Conservation (phyloP, 2,113 vertebrate species). For the Haemorhous mexicanus region DNA sequence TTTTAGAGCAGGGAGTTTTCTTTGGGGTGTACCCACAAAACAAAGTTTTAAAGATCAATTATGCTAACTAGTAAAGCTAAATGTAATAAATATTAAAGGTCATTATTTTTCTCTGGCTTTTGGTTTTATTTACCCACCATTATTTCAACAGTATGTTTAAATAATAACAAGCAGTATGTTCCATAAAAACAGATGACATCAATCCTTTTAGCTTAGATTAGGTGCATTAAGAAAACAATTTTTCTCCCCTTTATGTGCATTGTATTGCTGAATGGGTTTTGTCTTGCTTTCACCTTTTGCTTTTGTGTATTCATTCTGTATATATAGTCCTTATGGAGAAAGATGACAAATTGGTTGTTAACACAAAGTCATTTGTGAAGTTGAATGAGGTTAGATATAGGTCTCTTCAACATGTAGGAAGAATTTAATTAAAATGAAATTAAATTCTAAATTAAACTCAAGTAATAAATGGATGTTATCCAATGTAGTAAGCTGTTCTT, state of each 20-base stretch:
- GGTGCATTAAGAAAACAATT: not conserved
- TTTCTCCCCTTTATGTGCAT: not conserved
- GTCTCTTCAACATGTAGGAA: conserved; percentile 16
- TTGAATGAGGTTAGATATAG: conserved; percentile 4
- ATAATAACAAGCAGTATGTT: not conserved
- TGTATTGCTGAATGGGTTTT: not conserved
- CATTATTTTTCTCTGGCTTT: not conserved
- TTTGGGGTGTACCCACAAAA: not conserved
- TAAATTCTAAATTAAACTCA: conserved; percentile 50
- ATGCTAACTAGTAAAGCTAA: not conserved
- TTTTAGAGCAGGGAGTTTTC: not conserved
- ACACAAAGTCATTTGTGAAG: conserved; percentile 29
- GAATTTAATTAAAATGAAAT: conserved; percentile 57
- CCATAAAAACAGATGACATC: not conserved
- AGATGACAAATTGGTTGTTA: conserved; percentile 31
- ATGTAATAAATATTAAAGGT: not conserved
- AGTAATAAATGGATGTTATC: conserved; percentile 26
- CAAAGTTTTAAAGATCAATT: not conserved
- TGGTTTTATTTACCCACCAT: not conserved
- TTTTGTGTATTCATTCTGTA: not conserved
- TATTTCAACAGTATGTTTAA: not conserved
- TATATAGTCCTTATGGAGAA: not conserved
- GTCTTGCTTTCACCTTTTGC: not conserved
- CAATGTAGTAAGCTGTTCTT: conserved; percentile 1
- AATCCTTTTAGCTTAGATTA: not conserved